Base-by-base conservation (phyloP, 2,797 vertebrate species). In the Pantherophis vulpinus region DNA sequence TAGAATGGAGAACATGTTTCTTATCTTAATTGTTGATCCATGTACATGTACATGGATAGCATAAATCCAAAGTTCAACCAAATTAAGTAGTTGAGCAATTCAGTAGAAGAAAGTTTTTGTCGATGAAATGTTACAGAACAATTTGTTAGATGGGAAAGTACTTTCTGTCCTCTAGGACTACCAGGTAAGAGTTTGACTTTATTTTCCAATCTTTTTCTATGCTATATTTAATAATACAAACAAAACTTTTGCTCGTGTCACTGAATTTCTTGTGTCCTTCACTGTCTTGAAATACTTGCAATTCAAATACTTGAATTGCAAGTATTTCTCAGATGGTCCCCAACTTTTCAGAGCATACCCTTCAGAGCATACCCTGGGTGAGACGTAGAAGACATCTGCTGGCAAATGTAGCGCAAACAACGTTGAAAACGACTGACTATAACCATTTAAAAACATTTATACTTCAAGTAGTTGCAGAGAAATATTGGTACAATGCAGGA, bases 1-100 rank as follows among this genome's bases (percentile, higher is more conserved):
- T 61, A 66, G 89, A 96, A 94, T 74, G 91, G 55, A 51, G 54
- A 55, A 92, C 32, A 13, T 89, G 90, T 88, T 96, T 90, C 91
- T 95, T 90, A 89, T 87, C 93, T 90, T 90, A 93, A 20, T 91
- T 92, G 83, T 93, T 83, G 59, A 32, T 61, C 91, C 94, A 70
- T 37, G 66, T 32, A 2, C 13, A 63, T 29, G 61, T 27, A 23
- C 7, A 74, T 1, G 1, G 37, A 74, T 2, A 55, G 23, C 8
- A 3, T 51, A 20, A 88, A 88, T 27, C 23, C 32, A 47, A 83
- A 25, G 16, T n/a, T 12, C 10, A 60, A 47, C 10, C 8, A 47
- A 20, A 29, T 56, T 42, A 56, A 20, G 10, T 29, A 29, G 14
- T 13, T 25, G 14, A 92, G 66, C 18, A 87, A 58, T 58, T 37